Conservation (phyloP, 2,888 invertebrate species). For the Phalera bucephala region DNA sequence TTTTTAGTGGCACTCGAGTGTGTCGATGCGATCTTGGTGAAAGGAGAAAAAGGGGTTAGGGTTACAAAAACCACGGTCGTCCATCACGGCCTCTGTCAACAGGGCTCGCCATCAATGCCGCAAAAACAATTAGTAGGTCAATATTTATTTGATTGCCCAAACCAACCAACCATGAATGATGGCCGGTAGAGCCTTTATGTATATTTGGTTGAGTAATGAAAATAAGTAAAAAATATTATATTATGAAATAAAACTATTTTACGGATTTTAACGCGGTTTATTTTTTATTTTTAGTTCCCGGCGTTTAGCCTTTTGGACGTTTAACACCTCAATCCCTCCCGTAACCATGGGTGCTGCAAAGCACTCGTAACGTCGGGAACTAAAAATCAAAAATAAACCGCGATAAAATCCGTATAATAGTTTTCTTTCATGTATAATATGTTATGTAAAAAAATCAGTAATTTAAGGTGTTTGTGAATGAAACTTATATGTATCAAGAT, state of each 20-base stretch:
- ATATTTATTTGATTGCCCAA: constrained; percentile 76
- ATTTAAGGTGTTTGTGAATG: too few relatives aligned
- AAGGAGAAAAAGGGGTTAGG: constrained; percentile 54
- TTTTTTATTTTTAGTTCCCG: too few relatives aligned
- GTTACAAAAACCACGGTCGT: constrained; percentile 68
- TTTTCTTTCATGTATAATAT: too few relatives aligned
- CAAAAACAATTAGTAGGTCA: constrained; percentile 80
- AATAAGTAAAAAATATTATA: constrained; percentile 10
- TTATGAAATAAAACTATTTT: constrained; percentile 2
- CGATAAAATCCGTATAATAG: too few relatives aligned
- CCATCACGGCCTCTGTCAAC: constrained; percentile 76
- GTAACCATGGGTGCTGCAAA: too few relatives aligned
- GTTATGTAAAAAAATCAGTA: too few relatives aligned
- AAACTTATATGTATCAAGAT: too few relatives aligned
- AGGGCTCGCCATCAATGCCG: constrained; percentile 66
- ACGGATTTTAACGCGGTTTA: too few relatives aligned
- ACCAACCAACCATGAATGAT: constrained; percentile 56
- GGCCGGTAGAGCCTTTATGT: constrained; percentile 42
- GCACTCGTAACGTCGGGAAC: too few relatives aligned
- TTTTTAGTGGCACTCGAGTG: constrained; percentile 35
- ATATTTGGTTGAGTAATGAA: constrained; percentile 25
- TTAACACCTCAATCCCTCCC: too few relatives aligned
- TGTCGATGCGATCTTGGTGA: constrained; percentile 50
- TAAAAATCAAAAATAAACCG: too few relatives aligned
- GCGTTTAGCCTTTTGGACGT: too few relatives aligned